Percentiles rank a stretch among this genome's conserved stretches.
Conservation (phyloP, 2,797 vertebrate genomes). For the Loriculus beryllinus region DNA sequence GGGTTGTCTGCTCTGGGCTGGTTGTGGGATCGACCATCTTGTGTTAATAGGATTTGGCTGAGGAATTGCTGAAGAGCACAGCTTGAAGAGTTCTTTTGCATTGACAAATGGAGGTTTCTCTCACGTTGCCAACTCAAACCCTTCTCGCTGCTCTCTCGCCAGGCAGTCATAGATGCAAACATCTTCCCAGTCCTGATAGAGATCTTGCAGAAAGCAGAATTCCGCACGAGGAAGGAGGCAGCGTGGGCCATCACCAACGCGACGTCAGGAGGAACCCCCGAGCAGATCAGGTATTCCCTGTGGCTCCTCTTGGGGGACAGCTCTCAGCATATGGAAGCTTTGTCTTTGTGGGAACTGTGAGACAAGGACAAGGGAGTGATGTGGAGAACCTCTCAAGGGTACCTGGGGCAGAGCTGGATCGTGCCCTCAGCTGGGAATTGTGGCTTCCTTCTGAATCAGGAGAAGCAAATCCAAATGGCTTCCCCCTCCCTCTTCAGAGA, state of each 20-base stretch:
- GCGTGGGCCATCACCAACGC: conserved; percentile 99
- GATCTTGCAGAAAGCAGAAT: conserved; percentile 96
- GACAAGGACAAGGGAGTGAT: not conserved
- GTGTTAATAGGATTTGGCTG: not conserved
- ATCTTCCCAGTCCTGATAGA: conserved; percentile 98
- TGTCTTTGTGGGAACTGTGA: not conserved
- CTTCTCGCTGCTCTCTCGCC: not conserved
- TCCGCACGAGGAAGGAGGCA: conserved; percentile 96
- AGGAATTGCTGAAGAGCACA: not conserved
- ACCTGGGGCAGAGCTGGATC: not conserved
- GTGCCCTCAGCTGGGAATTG: fast-evolving
- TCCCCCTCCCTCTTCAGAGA: fast-evolving
- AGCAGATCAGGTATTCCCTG: conserved; percentile 88
- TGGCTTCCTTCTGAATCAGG: not conserved
- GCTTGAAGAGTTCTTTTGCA: not conserved
- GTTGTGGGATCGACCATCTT: not conserved
- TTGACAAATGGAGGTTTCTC: not conserved
- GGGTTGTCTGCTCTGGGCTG: not conserved
- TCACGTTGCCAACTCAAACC: not conserved
- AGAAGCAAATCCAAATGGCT: not conserved
- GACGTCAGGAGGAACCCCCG: conserved; percentile 93
- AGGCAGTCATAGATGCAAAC: conserved; percentile 98
- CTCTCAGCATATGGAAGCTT: not conserved
- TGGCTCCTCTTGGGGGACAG: not conserved
- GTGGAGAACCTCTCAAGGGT: not conserved